Base-by-base conservation (phyloP, 1,140 invertebrate species). In the Acromyrmex echinatior region DNA sequence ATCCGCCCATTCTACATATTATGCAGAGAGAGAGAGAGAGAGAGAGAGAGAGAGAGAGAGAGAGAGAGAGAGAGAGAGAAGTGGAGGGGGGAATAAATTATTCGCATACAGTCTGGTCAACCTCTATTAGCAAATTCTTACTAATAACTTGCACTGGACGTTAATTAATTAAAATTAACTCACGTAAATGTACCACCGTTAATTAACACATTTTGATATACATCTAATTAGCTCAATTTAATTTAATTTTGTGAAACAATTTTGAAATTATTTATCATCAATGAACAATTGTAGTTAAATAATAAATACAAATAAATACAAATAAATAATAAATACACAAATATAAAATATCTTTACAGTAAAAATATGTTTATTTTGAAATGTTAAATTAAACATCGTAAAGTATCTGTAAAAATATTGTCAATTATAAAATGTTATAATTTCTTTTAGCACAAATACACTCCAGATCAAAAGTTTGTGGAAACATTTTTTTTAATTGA, bases 161-260 rank as follows among this genome's bases (percentile, higher is more conserved):
- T 84, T 84, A 84, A 84, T 84, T 84, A 84, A 84, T 76, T 74
- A 84, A 84, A 84, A 84, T 63, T 21, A 76, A 84, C 53, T n/a
- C n/a, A 49, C 66, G 39, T 49, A n/a, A 21, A 56, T 73, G 31
- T 63, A 45, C 0, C 65, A 14, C 14, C 18, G 21, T 74, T 84
- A 84, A 84, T 84, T 74, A 84, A 74, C 45, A 84, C 10, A 62
- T 84, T 51, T 14, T 62, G 45, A 49, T 12, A 62, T 49, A 62
- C 31, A 60, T 35, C 53, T 62, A 81, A 81, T 81, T 81, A 81
- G 12, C 25, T 45, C 21, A 60, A 70, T 81, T 49, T 51, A 14
- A 60, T 81, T 51, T 49, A 79, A 45, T 60, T 39, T 49, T 18
- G 10, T n/a, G 14, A n/a, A 18, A 49, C 16, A 18, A 49, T 63